These are phyloP conservation scores for Thelaira solivaga DNA, from an alignment of 2,888 invertebrate species.

Conservation along the genomic window DNA sequence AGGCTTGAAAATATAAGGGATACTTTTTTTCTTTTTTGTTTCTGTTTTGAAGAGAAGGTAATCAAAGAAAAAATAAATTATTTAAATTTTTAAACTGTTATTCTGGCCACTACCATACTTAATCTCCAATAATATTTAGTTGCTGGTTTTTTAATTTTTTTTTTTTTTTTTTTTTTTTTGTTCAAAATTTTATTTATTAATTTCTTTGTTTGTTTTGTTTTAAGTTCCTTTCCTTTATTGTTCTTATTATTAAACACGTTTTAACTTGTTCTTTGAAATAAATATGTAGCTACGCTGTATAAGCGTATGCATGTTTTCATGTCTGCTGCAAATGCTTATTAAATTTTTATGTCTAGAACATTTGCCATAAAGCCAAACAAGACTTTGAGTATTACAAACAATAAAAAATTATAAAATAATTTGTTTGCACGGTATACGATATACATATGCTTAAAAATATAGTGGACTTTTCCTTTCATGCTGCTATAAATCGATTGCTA, in stretches of 20 bases:
- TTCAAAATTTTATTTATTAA: no score
- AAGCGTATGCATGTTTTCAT: constrained; percentile 7
- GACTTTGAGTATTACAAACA: no score
- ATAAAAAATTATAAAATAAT: no score
- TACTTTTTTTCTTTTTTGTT: neutral
- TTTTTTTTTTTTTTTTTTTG: neutral
- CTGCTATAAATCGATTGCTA: no score
- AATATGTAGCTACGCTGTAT: neutral
- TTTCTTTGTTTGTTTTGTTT: neutral
- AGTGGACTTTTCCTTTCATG: no score
- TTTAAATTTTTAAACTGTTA: neutral
- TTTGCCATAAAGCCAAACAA: neutral
- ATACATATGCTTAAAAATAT: no score
- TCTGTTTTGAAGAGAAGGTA: neutral
- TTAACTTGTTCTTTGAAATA: constrained; percentile 22
- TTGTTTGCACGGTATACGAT: no score
- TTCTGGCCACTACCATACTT: neutral
- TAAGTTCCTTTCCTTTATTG: neutral
- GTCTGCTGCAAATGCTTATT: neutral
- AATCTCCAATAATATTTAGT: neutral
- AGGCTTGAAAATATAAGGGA: constrained; percentile 12
- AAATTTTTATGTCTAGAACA: neutral
- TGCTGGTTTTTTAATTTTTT: neutral
- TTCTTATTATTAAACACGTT: constrained; percentile 31
- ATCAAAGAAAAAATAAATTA: constrained; percentile 14